phyloP scores from a whole-genome alignment of 2,888 invertebrate genomes.

The Atrina japonica region DNA sequence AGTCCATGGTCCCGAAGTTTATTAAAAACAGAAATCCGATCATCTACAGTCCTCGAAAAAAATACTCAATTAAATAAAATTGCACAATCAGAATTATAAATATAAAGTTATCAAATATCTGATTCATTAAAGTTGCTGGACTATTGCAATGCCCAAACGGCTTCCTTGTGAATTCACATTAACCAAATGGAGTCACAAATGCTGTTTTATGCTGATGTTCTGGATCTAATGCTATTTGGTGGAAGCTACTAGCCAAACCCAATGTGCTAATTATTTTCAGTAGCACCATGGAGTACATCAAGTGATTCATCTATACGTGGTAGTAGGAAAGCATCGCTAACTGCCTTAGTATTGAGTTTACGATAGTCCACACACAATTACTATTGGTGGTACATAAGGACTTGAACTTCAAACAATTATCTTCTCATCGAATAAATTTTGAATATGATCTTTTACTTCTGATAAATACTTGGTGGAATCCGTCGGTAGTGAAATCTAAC shows the following conservation, averaged over 20 bases:
- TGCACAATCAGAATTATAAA: constrained; percentile 6
- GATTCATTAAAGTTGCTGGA: constrained; percentile 33
- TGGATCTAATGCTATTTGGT: constrained; percentile 19
- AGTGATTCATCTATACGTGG: constrained; percentile 23
- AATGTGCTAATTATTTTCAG: too few species aligned
- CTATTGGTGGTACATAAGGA: constrained; percentile 47
- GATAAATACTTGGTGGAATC: constrained; percentile 11
- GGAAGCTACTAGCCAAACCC: constrained; percentile 22
- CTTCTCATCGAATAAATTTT: constrained; percentile 5
- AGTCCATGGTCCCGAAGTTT: constrained; percentile 23
- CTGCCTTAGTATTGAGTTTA: constrained; percentile 1
- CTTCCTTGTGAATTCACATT: constrained; percentile 39
- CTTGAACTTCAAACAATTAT: constrained; percentile 9
- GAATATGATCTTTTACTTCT: constrained; percentile 15
- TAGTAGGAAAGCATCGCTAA: constrained; percentile 20
- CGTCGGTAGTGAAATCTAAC: neutral
- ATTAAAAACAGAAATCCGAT: too few species aligned
- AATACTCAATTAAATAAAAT: constrained; percentile 13
- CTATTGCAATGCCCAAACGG: constrained; percentile 33
- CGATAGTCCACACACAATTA: constrained; percentile 52
- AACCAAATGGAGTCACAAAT: constrained; percentile 20
- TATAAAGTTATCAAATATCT: constrained; percentile 18
- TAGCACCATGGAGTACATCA: constrained; percentile 8
- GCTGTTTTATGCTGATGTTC: constrained; percentile 18
- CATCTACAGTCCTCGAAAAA: neutral